Evolutionary conservation across 2,888 invertebrate genomes (phyloP), one percentile per base, ranked within the genome.

Genomic region (Branchipolynoe longqiensis): DNA sequence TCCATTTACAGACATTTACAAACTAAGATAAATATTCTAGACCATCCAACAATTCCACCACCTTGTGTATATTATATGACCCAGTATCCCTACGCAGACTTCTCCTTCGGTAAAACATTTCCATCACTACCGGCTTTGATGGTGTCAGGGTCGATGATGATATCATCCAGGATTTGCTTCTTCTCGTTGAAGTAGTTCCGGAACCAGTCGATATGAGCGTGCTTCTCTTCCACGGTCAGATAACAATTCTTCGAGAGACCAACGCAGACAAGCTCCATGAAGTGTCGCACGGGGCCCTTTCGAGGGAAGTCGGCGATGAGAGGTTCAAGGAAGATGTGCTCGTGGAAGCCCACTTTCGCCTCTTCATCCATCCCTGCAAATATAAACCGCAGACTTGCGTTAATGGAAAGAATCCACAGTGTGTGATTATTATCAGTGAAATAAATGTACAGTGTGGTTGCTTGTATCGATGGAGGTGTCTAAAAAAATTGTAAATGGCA

Each of bases 191-290:
- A 99, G 92, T 98, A 99, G 84, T 97, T 95, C 88, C 95, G 96
- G 93, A 96, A 99, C 99, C 99, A 99, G 87, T 96, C 94, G 69
- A 99, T 96, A 91, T 98, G 98, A 18, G 96, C 97, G 88, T 95
- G 95, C 93, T 99, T 99, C 90, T 98, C 97, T 88, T 96, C 73
- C 0, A 96, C 97, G 0, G 97, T 97, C 90, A 99, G 95, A 94
- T 97, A 97, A 0, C 98, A 96, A 94, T 99, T 99, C 94, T 98
- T 98, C 0, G 98, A 98, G 0, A 99, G 95, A 4, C 99, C 99
- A 0, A 96, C 96, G 90, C 97, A 96, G 0, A 99, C 98, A 6
- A 99, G 95, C 92, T 99, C 98, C 99, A 99, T 99, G 93, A 98
- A 99, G 94, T 99, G 97, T 8, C 98, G 95, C 88, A 99, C 95